Conservation (phyloP, 2,113 vertebrate species). For the Sciurus niger region DNA sequence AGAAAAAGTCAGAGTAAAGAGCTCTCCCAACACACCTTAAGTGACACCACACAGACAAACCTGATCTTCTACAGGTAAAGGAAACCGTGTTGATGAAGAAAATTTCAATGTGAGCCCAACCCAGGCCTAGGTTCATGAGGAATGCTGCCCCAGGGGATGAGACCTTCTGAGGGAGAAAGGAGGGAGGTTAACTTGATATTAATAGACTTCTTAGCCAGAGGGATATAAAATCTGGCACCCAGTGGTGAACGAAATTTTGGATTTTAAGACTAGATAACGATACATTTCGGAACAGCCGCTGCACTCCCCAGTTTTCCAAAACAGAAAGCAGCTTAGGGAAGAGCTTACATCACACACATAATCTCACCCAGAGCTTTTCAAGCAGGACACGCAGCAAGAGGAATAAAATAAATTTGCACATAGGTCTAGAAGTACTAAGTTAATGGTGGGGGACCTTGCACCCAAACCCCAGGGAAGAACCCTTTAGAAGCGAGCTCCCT, state of each 20-base stretch:
- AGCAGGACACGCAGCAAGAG: neutral
- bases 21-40: neutral
- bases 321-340: slow-evolving; percentile 34
- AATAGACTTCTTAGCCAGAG: neutral
- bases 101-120: neutral
- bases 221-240: slow-evolving; percentile 41
- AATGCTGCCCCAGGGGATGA: neutral
- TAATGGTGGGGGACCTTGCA: slow-evolving; percentile 20
- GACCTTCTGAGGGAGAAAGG: neutral
- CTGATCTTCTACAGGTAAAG: neutral
- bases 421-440: neutral
- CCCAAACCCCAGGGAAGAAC: slow-evolving; percentile 22
- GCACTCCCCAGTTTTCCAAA: neutral
- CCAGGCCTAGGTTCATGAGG: too few species aligned
- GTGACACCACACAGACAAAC: neutral
- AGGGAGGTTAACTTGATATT: neutral
- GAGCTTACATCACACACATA: neutral
- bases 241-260: neutral
- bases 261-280: slow-evolving; percentile 26
- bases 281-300: neutral
- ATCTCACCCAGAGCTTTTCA: neutral
- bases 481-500: neutral
- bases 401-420: neutral
- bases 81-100: neutral
- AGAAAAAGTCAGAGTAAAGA: neutral